Conservation (phyloP, 1,140 invertebrate genomes). For the Anthonomus grandis region DNA sequence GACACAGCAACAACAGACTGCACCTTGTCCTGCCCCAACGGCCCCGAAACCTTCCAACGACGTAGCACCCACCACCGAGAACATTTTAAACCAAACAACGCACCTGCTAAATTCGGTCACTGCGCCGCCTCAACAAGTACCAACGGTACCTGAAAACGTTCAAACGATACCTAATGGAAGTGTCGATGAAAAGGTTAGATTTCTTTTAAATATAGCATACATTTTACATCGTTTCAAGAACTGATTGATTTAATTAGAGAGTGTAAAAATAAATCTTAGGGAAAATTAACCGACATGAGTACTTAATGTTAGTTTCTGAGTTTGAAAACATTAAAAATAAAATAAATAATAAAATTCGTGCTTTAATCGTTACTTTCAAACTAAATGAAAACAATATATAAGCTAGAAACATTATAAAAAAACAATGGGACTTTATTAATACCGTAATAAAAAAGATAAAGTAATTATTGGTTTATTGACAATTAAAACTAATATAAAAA, state of each 20-base stretch:
- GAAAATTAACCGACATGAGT: not conserved
- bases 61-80: too few relatives aligned
- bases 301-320: not conserved
- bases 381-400: not conserved
- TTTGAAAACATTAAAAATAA: conserved; percentile 1
- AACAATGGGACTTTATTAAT: conserved; percentile 1
- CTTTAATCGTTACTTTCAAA: not conserved
- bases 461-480: too few relatives aligned
- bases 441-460: not conserved
- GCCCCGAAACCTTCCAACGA: not conserved
- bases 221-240: not conserved
- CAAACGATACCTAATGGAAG: too few relatives aligned
- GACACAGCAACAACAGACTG: not conserved
- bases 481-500: too few relatives aligned
- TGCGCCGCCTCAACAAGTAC: too few relatives aligned
- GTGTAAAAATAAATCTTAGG: too few relatives aligned
- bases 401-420: not conserved
- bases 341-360: not conserved
- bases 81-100: too few relatives aligned
- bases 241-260: not conserved
- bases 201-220: too few relatives aligned
- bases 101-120: too few relatives aligned
- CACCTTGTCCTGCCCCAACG: not conserved
- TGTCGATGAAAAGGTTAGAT: conserved; percentile 12
- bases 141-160: too few relatives aligned